Base-by-base conservation (phyloP, 1,140 invertebrate species). In the Plutomurus gul region DNA sequence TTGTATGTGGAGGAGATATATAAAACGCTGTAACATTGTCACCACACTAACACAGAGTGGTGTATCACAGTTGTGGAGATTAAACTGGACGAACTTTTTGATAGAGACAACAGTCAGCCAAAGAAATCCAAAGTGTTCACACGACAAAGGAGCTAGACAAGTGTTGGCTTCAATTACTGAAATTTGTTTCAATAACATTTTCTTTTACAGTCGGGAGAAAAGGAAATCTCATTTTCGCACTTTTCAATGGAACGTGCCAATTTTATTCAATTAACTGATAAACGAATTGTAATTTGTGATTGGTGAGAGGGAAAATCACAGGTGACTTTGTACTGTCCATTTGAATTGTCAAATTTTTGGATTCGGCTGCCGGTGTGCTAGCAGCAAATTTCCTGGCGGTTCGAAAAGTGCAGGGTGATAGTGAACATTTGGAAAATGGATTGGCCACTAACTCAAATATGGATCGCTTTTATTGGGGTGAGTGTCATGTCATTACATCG, bases 81-180 rank as follows among this genome's bases (percentile, higher is more conserved):
- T 36, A 16, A 65, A 25, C 27, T 65, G 56, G 10, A 16, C 46
- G 8, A n/a, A n/a, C 46, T 18, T n/a, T 3, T n/a, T 49, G 16
- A 49, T 11, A 49, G n/a, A 49, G 22, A 65, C 30, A 65, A 13
- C 56, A 65, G 56, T 65, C 36, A 65, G 30, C 56, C 16, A 30
- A 65, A 30, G 36, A 65, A n/a, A 65, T 65, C 56, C 56, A 36
- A 65, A 65, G 56, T 65, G 56, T 33, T 65, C 56, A 65, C 56
- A 65, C 36, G n/a, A n/a, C n/a, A n/a, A n/a, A n/a, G n/a, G n/a
- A n/a, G n/a, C n/a, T n/a, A n/a, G n/a, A n/a, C n/a, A n/a, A n/a
- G n/a, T n/a, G n/a, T n/a, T n/a, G n/a, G n/a, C n/a, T n/a, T n/a
- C n/a, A n/a, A n/a, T n/a, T n/a, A n/a, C n/a, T n/a, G n/a, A n/a